Evolutionary conservation across 1,140 invertebrate genomes (phyloP).

Genomic region (Dolichoris vasculosae): DNA sequence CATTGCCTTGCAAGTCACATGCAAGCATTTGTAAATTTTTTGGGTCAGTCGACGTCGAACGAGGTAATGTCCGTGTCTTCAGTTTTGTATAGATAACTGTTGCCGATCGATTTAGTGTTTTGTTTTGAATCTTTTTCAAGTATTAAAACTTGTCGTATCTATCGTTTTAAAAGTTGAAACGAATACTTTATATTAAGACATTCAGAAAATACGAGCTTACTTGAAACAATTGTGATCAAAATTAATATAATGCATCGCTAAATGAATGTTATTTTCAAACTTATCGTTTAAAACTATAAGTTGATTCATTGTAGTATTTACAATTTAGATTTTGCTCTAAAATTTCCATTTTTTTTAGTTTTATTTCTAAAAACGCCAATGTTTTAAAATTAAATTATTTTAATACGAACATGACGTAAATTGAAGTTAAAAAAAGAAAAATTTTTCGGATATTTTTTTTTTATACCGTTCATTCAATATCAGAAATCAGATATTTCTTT

Average conservation of each 20-base stretch:
- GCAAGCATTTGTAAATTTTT: constrained; percentile 61
- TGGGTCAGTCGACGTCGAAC: constrained; percentile 68
- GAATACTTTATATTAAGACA: constrained; percentile 54
- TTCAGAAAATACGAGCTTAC: constrained; percentile 53
- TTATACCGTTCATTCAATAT: constrained; percentile 45
- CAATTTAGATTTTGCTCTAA: constrained; percentile 29
- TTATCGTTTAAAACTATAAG: constrained; percentile 42
- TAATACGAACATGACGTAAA: constrained; percentile 12
- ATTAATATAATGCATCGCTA: constrained; percentile 50
- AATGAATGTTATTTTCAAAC: constrained; percentile 55
- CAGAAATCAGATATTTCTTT: constrained; percentile 45
- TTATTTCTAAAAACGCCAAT: constrained; percentile 26
- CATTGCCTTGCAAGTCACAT: constrained; percentile 63
- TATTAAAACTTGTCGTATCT: constrained; percentile 54
- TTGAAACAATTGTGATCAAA: constrained; percentile 45
- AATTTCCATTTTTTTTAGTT: constrained; percentile 23
- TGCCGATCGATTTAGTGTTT: constrained; percentile 58
- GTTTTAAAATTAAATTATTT: constrained; percentile 31
- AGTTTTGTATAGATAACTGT: constrained; percentile 55
- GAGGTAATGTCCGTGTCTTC: constrained; percentile 61
- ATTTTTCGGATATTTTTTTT: constrained; percentile 49
- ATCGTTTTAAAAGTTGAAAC: constrained; percentile 53
- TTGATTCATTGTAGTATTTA: constrained; percentile 4
- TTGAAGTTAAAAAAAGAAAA: constrained; percentile 51
- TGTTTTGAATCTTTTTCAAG: constrained; percentile 58